Evolutionary conservation across 2,888 invertebrate species (phyloP).

Genomic region (Ormia ochracea): DNA sequence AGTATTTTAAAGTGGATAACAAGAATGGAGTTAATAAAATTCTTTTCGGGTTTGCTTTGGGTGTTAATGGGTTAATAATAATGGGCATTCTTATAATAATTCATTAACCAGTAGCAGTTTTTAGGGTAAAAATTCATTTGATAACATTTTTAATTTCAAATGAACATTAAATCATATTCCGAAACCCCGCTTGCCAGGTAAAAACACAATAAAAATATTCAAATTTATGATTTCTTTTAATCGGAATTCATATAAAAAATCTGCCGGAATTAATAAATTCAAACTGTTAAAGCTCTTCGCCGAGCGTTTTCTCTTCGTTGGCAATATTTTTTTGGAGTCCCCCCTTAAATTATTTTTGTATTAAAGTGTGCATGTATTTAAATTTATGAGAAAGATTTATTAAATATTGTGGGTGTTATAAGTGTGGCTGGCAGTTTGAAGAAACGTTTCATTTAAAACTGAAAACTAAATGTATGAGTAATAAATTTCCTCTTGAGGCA

Average conservation of each 20-base stretch:
- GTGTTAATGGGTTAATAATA: too few species aligned
- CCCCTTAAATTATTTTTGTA: not conserved
- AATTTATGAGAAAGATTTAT: constrained; percentile 43
- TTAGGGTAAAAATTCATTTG: too few species aligned
- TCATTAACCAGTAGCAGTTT: too few species aligned
- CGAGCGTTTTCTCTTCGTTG: not conserved
- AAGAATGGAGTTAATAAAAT: too few species aligned
- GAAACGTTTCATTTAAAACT: not conserved
- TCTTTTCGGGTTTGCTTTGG: too few species aligned
- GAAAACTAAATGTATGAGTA: not conserved
- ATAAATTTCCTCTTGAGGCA: constrained; percentile 5
- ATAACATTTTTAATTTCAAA: too few species aligned
- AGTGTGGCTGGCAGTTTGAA: constrained; percentile 2
- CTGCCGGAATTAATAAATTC: not conserved
- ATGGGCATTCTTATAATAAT: too few species aligned
- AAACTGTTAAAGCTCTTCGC: not conserved
- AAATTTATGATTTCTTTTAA: not conserved
- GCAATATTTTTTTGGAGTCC: not conserved
- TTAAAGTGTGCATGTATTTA: not conserved
- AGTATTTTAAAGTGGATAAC: too few species aligned
- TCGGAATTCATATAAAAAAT: not conserved
- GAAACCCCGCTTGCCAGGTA: not conserved
- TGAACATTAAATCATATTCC: not conserved
- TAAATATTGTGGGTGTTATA: constrained; percentile 38
- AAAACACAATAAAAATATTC: not conserved